phyloP scores from a whole-genome alignment of 2,888 invertebrate species.

The Drosophila sordidapex region DNA sequence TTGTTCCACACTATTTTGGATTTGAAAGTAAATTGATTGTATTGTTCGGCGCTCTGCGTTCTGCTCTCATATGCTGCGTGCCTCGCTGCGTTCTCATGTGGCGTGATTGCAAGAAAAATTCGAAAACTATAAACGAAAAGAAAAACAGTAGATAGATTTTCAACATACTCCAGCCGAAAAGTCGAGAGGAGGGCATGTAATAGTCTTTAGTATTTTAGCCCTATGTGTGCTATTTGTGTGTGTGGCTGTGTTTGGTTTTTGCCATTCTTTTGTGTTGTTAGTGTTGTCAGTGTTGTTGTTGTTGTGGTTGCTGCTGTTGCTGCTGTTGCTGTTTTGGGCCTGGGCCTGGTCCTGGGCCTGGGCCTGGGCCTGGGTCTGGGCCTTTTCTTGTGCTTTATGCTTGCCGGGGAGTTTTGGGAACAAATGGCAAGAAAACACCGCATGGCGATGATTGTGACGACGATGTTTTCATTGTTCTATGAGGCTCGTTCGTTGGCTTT shows the following conservation, averaged over 20 bases:
- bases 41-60: not conserved
- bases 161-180: conserved; percentile 11
- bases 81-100: conserved; percentile 33
- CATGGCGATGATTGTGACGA: conserved; percentile 81
- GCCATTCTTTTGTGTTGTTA: conserved; percentile 42
- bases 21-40: conserved; percentile 16
- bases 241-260: conserved; percentile 22
- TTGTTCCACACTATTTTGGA: not conserved
- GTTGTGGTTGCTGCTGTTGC: conserved; percentile 9
- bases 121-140: conserved; percentile 2
- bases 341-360: not conserved
- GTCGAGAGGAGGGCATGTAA: conserved; percentile 30
- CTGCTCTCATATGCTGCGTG: conserved; percentile 16
- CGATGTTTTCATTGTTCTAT: conserved; percentile 79
- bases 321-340: not conserved
- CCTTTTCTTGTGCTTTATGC: conserved; percentile 49
- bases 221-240: conserved; percentile 40
- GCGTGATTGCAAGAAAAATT: conserved; percentile 18
- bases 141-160: conserved; percentile 11
- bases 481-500: conserved; percentile 43
- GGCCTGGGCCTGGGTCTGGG: conserved; percentile 2
- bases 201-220: conserved; percentile 47
- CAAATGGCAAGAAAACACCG: conserved; percentile 78
- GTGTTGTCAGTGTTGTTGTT: conserved; percentile 30
- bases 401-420: conserved; percentile 51